These are phyloP conservation scores for Porites lutea DNA, from an alignment of 64 coral and sea anemone species.

Conservation along the genomic window DNA sequence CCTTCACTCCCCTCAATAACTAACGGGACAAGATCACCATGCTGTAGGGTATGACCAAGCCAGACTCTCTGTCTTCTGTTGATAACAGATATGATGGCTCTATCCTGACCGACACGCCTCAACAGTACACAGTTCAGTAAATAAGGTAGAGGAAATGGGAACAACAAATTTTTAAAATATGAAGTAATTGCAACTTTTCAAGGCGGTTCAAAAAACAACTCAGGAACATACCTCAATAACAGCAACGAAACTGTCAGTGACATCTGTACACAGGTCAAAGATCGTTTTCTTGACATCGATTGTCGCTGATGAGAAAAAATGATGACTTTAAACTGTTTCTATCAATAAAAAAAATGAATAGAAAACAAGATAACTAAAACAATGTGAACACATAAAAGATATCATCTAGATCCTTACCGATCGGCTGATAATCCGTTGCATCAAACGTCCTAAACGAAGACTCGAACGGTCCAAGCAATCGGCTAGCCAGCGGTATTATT, in stretches of 20 bases:
- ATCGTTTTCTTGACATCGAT: constrained; percentile 98
- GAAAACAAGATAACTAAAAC: neutral
- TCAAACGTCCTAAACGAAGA: constrained; percentile 94
- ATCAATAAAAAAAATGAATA: neutral
- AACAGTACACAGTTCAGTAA: too few species aligned
- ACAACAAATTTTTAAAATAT: too few species aligned
- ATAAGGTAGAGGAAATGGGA: too few species aligned
- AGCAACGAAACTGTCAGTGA: constrained; percentile 84
- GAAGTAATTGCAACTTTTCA: too few species aligned
- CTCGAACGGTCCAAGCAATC: constrained; percentile 81
- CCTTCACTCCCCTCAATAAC: too few species aligned
- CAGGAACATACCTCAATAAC: constrained; percentile 81
- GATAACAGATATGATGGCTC: too few species aligned
- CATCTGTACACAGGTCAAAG: constrained; percentile 80
- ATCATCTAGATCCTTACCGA: constrained; percentile 37
- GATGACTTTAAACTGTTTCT: neutral
- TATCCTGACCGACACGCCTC: too few species aligned
- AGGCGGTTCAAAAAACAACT: neutral
- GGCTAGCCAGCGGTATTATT: constrained; percentile 64
- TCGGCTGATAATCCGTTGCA: constrained; percentile 92
- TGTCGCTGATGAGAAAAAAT: constrained; percentile 75
- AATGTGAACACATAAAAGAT: neutral
- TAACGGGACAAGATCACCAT: too few species aligned
- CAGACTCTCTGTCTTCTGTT: too few species aligned
- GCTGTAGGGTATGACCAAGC: too few species aligned